Conservation (phyloP, 2,888 invertebrate species). For the Polylopha cassiicola region DNA sequence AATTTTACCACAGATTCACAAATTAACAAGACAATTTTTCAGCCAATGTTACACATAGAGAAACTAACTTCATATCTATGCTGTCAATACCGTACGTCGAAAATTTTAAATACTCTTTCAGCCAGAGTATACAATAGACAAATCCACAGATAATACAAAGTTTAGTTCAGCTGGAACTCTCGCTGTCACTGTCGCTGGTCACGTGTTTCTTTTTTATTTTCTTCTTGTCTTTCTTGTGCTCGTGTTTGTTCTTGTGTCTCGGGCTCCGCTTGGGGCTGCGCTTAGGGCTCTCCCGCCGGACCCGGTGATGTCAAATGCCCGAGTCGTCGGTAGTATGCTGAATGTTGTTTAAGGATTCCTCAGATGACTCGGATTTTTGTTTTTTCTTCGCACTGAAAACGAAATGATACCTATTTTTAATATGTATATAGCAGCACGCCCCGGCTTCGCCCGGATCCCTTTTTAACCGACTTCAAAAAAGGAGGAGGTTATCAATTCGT, state of each 20-base stretch:
- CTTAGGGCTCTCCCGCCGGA: constrained; percentile 60
- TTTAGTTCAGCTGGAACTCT: constrained; percentile 59
- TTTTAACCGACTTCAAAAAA: too few species aligned
- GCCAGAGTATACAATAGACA: too few species aligned
- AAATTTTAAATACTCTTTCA: too few species aligned
- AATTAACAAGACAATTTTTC: too few species aligned
- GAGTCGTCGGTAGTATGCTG: constrained; percentile 71
- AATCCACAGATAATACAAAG: constrained; percentile 3
- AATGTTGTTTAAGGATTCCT: constrained; percentile 63
- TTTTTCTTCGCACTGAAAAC: constrained; percentile 53
- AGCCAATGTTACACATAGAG: too few species aligned
- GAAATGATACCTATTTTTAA: too few species aligned
- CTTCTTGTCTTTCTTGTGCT: constrained; percentile 36
- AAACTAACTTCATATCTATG: too few species aligned
- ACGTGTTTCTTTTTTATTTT: constrained; percentile 51
- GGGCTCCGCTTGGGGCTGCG: constrained; percentile 41
- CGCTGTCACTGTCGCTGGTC: constrained; percentile 50
- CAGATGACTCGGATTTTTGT: constrained; percentile 61
- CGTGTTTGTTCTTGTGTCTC: constrained; percentile 35
- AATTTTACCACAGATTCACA: too few species aligned
- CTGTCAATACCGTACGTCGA: too few species aligned
- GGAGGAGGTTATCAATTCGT: not conserved
- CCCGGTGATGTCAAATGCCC: constrained; percentile 72
- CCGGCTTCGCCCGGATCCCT: too few species aligned
- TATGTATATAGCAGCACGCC: too few species aligned